A percentile compares a stretch with the other conserved stretches of the same genome.
Conservation (phyloP, 2,888 invertebrate genomes). For the Ashinkailepas kermadecensis region DNA sequence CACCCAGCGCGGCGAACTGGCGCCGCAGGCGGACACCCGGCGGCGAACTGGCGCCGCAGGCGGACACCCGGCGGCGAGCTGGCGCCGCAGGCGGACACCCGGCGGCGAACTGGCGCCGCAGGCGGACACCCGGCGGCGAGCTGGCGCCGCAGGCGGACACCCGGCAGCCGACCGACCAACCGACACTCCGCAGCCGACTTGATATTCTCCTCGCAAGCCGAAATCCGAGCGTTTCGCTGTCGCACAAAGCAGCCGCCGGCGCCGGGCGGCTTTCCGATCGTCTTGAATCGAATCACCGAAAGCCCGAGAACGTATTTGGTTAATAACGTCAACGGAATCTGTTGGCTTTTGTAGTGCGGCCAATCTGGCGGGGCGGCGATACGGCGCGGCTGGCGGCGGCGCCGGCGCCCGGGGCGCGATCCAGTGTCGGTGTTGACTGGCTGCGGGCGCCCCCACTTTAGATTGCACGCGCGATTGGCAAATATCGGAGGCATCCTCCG, state of each 20-base stretch:
- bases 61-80: too few relatives aligned
- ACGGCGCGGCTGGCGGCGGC: neutral
- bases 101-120: too few relatives aligned
- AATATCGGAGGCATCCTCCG: neutral
- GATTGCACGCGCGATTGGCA: conserved; percentile 11
- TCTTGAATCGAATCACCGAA: neutral
- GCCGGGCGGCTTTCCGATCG: neutral
- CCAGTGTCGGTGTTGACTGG: neutral
- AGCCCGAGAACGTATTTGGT: conserved; percentile 1
- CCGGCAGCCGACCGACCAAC: too few relatives aligned
- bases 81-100: too few relatives aligned
- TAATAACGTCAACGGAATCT: conserved; percentile 14
- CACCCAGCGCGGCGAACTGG: too few relatives aligned
- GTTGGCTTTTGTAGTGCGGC: neutral
- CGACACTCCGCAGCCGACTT: too few relatives aligned
- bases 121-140: too few relatives aligned
- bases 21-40: too few relatives aligned
- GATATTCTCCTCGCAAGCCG: too few relatives aligned
- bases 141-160: too few relatives aligned
- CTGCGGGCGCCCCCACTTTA: neutral
- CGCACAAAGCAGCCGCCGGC: neutral
- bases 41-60: too few relatives aligned
- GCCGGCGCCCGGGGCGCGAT: neutral
- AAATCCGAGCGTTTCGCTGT: neutral
- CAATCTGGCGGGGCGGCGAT: neutral